phyloP scores from a whole-genome alignment of 2,888 invertebrate species.

The Tipula lateralis region DNA sequence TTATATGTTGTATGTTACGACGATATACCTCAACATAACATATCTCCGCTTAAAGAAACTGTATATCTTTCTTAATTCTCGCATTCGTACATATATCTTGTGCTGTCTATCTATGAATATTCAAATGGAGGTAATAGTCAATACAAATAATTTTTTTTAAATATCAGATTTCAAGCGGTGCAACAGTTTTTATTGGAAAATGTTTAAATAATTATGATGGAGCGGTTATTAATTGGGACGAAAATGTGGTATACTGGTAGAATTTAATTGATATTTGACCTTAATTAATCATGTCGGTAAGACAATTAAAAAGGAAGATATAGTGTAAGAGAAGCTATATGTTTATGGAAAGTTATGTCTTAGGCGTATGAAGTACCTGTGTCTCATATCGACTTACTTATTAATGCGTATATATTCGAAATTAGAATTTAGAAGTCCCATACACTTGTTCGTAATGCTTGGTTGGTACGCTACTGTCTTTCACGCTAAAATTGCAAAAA shows the following conservation, averaged over 20 bases:
- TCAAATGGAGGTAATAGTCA: neutral
- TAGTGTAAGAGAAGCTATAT: neutral
- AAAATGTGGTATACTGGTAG: neutral
- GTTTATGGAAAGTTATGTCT: no score
- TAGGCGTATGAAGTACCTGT: no score
- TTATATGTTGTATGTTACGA: neutral
- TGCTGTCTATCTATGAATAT: neutral
- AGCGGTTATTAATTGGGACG: conserved; percentile 1
- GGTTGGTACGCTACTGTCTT: no score
- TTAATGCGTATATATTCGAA: no score
- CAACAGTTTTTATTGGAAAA: conserved; percentile 1
- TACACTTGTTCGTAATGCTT: no score
- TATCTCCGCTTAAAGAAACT: neutral
- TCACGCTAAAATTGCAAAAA: no score
- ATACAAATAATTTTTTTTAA: neutral
- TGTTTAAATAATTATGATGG: neutral
- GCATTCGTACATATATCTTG: neutral
- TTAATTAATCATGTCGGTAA: neutral
- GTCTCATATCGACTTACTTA: no score
- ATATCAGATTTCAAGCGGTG: neutral
- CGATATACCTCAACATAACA: neutral
- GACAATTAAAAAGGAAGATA: neutral
- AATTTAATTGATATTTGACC: neutral
- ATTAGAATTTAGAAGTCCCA: no score
- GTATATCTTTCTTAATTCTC: conserved; percentile 15